Conservation (phyloP, 2,888 invertebrate species). For the Congeria kusceri region DNA sequence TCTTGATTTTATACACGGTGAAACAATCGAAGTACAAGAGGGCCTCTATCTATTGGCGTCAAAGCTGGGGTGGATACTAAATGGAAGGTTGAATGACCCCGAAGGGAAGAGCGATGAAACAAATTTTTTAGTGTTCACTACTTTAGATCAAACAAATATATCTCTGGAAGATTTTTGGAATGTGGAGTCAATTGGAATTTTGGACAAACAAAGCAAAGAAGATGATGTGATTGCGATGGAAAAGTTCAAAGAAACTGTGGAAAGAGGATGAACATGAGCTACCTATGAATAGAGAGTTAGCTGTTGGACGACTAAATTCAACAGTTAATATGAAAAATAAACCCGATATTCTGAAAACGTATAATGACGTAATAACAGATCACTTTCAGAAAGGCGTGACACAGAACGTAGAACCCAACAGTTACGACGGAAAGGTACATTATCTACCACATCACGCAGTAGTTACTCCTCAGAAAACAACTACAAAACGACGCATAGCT, state of each 20-base stretch:
- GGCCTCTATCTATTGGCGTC: slow-evolving; percentile 41
- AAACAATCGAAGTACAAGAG: slow-evolving; percentile 41
- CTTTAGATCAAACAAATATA: neutral
- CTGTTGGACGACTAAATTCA: slow-evolving; percentile 23
- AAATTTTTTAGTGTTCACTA: slow-evolving; percentile 8
- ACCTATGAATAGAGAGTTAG: slow-evolving; percentile 28
- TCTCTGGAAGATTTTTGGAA: slow-evolving; percentile 28
- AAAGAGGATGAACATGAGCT: slow-evolving; percentile 21
- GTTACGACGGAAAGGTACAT: neutral
- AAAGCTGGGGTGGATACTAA: slow-evolving; percentile 47
- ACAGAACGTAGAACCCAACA: slow-evolving; percentile 10
- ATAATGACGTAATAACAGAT: slow-evolving; percentile 22
- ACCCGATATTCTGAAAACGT: slow-evolving; percentile 18
- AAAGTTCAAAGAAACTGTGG: slow-evolving; percentile 29
- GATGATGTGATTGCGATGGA: slow-evolving; percentile 29
- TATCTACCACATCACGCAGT: slow-evolving; percentile 42
- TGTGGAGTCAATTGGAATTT: slow-evolving; percentile 31
- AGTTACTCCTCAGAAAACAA: slow-evolving; percentile 22
- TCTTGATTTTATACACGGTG: slow-evolving; percentile 20
- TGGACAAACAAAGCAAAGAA: neutral
- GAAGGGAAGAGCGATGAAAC: neutral
- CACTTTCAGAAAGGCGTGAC: slow-evolving; percentile 29
- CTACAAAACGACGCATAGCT: slow-evolving; percentile 24
- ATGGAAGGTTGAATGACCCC: slow-evolving; percentile 20
- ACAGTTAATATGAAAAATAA: slow-evolving; percentile 15